Percentiles rank a stretch among this genome's conserved stretches.
These are phyloP conservation scores for Megastigmus dorsalis DNA, from an alignment of 2,888 invertebrate species.

Conservation along the genomic window DNA sequence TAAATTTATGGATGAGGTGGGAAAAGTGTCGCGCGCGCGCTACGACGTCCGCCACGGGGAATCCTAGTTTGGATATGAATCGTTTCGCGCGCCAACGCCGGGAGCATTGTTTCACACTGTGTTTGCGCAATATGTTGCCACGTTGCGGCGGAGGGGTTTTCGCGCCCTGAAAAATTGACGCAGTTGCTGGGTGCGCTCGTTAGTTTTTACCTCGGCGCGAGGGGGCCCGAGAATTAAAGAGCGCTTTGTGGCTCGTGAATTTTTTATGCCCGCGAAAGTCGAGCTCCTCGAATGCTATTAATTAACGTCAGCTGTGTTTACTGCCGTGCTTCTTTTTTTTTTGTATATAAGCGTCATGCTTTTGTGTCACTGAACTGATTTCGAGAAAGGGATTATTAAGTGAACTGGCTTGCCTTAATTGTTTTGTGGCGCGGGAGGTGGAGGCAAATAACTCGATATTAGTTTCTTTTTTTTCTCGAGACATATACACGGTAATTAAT, in stretches of 20 bases:
- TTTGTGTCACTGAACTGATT: not conserved
- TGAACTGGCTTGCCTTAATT: not conserved
- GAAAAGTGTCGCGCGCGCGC: not conserved
- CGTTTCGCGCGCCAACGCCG: not conserved
- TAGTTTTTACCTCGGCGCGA: constrained; percentile 38
- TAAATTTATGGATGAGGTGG: constrained; percentile 35
- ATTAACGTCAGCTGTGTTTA: too few species aligned
- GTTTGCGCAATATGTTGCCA: constrained; percentile 4
- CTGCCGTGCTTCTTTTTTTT: not conserved
- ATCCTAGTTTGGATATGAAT: constrained; percentile 19
- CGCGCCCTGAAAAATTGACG: constrained; percentile 28
- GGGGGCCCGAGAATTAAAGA: constrained; percentile 5
- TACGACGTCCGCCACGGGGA: not conserved
- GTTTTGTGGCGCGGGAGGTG: too few species aligned
- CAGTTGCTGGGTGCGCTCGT: constrained; percentile 26
- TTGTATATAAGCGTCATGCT: not conserved
- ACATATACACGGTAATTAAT: too few species aligned
- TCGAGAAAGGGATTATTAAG: too few species aligned
- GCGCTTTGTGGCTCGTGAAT: constrained; percentile 3
- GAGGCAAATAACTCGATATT: too few species aligned
- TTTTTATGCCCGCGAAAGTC: constrained; percentile 17
- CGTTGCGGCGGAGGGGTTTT: not conserved
- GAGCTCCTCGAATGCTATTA: constrained; percentile 7
- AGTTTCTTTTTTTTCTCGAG: too few species aligned
- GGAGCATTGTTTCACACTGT: constrained; percentile 6